Conservation (phyloP, 2,888 invertebrate genomes). For the Patella depressa region DNA sequence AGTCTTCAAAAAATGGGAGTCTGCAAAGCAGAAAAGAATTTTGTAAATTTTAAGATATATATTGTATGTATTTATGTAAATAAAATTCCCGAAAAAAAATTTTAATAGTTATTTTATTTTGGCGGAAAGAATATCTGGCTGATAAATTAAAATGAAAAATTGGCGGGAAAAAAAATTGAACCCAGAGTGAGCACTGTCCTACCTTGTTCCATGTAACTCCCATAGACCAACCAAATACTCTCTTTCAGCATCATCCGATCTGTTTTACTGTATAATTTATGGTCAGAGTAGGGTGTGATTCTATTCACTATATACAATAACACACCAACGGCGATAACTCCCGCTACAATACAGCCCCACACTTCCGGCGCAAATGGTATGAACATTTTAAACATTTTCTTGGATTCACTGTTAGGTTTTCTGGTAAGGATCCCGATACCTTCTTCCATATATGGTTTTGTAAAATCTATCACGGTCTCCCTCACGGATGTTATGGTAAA, state of each 20-base stretch:
- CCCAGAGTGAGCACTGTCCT: too few relatives aligned
- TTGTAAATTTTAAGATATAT: too few relatives aligned
- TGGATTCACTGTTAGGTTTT: conserved; percentile 39
- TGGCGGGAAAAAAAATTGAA: too few relatives aligned
- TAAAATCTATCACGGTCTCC: conserved; percentile 54
- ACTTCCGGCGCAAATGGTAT: conserved; percentile 45
- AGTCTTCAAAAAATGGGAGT: too few relatives aligned
- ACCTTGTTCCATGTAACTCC: conserved; percentile 52
- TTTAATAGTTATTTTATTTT: too few relatives aligned
- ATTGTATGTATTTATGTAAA: too few relatives aligned
- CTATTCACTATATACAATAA: conserved; percentile 42
- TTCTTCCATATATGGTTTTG: conserved; percentile 54
- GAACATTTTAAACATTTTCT: conserved; percentile 52
- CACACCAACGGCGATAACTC: conserved; percentile 44
- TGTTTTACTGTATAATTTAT: conserved; percentile 12
- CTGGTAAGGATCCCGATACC: conserved; percentile 53
- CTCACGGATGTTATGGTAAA: conserved; percentile 52
- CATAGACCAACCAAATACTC: conserved; percentile 48
- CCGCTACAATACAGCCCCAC: conserved; percentile 45
- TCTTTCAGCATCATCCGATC: conserved; percentile 29
- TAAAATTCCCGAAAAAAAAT: too few relatives aligned
- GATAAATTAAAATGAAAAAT: too few relatives aligned
- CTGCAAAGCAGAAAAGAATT: too few relatives aligned
- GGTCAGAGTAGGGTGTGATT: conserved; percentile 35
- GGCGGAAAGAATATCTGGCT: too few relatives aligned